Conservation (phyloP, 2,113 vertebrate species). For the Oryzias melastigma region DNA sequence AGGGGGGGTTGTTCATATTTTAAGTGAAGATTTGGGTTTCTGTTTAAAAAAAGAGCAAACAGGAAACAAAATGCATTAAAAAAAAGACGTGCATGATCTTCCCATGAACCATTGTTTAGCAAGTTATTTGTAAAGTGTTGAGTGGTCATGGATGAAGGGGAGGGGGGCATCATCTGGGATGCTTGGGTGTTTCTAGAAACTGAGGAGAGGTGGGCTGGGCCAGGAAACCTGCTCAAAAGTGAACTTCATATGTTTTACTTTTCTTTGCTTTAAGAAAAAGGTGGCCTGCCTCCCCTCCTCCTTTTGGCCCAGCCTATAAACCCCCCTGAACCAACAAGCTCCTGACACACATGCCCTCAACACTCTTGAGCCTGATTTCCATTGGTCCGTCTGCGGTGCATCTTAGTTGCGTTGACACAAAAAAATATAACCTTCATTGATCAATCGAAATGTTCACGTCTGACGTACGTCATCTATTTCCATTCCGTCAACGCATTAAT, state of each 20-base stretch:
- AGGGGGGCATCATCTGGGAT: constrained; percentile 12
- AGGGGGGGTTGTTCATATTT: constrained; percentile 1
- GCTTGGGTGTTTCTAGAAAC: constrained; percentile 31
- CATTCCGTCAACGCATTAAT: no score
- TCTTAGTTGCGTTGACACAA: no score
- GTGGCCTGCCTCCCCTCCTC: constrained; percentile 21
- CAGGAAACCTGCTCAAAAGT: constrained; percentile 47
- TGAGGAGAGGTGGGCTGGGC: constrained; percentile 41
- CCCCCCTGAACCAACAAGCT: constrained; percentile 48
- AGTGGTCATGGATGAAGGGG: constrained; percentile 52
- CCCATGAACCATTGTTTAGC: constrained; percentile 94
- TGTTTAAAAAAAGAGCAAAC: constrained; percentile 36
- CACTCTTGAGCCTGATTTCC: constrained; percentile 7
- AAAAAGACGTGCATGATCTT: constrained; percentile 88
- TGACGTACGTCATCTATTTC: no score
- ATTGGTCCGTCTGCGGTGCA: no score
- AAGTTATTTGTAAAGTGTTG: constrained; percentile 78
- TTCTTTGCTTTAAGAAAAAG: constrained; percentile 59
- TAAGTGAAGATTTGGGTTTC: constrained; percentile 53
- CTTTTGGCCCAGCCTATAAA: constrained; percentile 35
- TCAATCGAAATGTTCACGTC: no score
- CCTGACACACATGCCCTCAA: constrained; percentile 25
- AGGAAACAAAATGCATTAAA: constrained; percentile 58
- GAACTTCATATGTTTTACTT: constrained; percentile 70
- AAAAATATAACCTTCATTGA: no score